Percentiles rank a stretch among this genome's conserved stretches.
phyloP scores from a whole-genome alignment of 2,888 invertebrate genomes.

The Hydriomena furcata region DNA sequence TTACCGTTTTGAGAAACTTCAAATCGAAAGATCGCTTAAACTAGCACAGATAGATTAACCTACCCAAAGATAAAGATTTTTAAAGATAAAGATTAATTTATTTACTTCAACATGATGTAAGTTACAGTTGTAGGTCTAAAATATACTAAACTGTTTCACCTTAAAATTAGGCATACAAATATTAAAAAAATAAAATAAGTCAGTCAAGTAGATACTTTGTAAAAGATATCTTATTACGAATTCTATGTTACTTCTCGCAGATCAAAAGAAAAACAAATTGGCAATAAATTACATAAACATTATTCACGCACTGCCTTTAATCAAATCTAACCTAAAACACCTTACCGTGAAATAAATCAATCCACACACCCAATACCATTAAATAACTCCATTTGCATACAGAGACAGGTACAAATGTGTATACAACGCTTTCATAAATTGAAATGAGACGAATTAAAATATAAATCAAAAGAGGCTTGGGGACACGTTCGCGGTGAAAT shows the following conservation, averaged over 20 bases:
- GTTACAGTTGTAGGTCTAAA: no score
- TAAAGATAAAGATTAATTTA: no score
- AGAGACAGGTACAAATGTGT: conserved; percentile 76
- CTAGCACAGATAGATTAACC: no score
- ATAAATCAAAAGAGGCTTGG: conserved; percentile 82
- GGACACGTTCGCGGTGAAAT: conserved; percentile 74
- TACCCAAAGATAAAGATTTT: no score
- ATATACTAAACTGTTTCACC: no score
- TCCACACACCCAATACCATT: conserved; percentile 39
- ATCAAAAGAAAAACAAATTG: background rate
- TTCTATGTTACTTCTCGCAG: background rate
- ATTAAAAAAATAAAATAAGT: no score
- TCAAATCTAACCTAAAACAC: conserved; percentile 19
- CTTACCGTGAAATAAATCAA: conserved; percentile 27
- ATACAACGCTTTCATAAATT: conserved; percentile 69
- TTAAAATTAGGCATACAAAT: no score
- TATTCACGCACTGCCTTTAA: conserved; percentile 4
- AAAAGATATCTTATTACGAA: no score
- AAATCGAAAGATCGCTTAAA: no score
- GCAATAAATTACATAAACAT: conserved; percentile 1
- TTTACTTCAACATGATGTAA: no score
- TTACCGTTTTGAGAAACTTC: no score
- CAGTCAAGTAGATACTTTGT: no score
- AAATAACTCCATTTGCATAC: conserved; percentile 62
- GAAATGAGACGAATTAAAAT: conserved; percentile 82